Evolutionary conservation across 2,797 vertebrate species (phyloP).

Genomic region (Crenichthys baileyi): DNA sequence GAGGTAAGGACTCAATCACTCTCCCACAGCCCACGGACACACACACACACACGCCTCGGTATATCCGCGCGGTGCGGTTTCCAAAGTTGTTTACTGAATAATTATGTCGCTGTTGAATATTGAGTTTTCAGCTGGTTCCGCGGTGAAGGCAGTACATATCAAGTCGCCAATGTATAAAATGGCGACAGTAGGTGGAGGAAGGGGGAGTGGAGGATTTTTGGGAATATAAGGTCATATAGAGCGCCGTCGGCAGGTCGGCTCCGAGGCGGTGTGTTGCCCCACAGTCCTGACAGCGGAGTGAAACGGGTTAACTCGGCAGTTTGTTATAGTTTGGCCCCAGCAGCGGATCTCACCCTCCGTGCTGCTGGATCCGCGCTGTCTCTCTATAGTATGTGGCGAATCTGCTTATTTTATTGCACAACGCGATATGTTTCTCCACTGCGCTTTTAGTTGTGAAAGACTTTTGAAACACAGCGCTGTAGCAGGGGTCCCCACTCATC

Average conservation of each 20-base stretch:
- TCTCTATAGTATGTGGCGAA: conserved; percentile 77
- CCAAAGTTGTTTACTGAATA: conserved; percentile 74
- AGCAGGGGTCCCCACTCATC: neutral
- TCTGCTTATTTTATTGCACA: conserved; percentile 77
- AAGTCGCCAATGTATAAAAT: conserved; percentile 88
- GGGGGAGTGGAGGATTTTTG: conserved; percentile 68
- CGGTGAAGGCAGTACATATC: conserved; percentile 80
- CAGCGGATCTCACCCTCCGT: conserved; percentile 59
- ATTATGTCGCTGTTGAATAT: conserved; percentile 71
- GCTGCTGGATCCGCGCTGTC: conserved; percentile 60
- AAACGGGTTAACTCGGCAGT: conserved; percentile 82
- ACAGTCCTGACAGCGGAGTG: conserved; percentile 67
- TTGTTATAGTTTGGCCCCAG: conserved; percentile 72
- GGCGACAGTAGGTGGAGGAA: conserved; percentile 85
- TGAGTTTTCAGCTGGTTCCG: conserved; percentile 73
- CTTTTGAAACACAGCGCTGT: conserved; percentile 45
- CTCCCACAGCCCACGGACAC: conserved; percentile 20
- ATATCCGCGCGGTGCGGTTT: conserved; percentile 51
- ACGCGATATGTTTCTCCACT: conserved; percentile 60
- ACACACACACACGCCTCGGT: conserved; percentile 16
- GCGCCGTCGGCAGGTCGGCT: conserved; percentile 59
- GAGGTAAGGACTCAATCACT: conserved; percentile 79
- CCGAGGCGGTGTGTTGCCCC: conserved; percentile 64
- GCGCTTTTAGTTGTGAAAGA: conserved; percentile 61
- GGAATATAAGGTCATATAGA: conserved; percentile 74